Base-by-base conservation (phyloP, 2,888 invertebrate genomes). In the Cistogaster globosa region DNA sequence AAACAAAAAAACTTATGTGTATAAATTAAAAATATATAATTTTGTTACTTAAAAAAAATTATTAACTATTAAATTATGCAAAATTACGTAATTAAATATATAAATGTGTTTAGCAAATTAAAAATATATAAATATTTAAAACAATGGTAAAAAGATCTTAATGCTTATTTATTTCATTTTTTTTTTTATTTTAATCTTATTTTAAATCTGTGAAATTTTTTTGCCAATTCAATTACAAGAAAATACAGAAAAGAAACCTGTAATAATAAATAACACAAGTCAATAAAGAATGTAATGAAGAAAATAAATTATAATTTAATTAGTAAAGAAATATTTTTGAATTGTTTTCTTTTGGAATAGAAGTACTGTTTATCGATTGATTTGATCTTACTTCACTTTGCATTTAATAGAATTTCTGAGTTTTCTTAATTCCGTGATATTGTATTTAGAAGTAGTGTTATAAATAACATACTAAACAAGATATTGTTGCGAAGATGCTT, bases 31-130 rank as follows among this genome's bases (percentile, higher is more conserved):
- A 12, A 42, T 22, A 69, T 69, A 65, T 75, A 68, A 75, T 83
- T 83, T 83, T 83, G 77, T 81, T 86, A 63, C 53, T 79, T 48
- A 75, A 76, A 69, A 69, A 57, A 81, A 74, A 79, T 80, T 77
- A 81, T 84, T 71, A 75, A 80, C 32, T 81, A 77, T 68, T 81
- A 74, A 63, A 69, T 75, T 82, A 78, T 75, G 22, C 20, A 80
- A 80, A 83, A 78, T 82, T 81, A 69, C 53, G 68, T 71, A 86
- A 83, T 58, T 80, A 69, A 69, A 75, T 69, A 83, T 82, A 82
- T 85, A 75, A 78, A 82, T 85, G 85, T 85, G 78, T 82, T 85
- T 85, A 85, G 85, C 82, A 78, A 85, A 82, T 82, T 85, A 65
- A 85, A 72, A 62, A 20, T 62, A 63, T 36, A 58, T 48, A 38